Conservation (phyloP, 1,140 invertebrate genomes). For the Zeugodacus cucurbitae region DNA sequence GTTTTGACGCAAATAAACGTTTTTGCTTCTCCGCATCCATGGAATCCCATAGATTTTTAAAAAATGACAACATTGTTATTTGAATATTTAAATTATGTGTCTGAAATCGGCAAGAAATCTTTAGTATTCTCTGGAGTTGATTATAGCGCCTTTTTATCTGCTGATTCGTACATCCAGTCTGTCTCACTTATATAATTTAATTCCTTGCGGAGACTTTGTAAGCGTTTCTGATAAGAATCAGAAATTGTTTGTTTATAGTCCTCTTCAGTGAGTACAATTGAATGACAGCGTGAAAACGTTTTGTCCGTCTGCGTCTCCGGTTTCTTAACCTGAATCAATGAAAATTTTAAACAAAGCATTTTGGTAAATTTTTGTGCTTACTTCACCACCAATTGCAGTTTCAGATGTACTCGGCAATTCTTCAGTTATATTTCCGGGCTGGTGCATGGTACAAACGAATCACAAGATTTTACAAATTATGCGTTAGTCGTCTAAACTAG, state of each 20-base stretch:
- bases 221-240: conserved; percentile 72
- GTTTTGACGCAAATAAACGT: conserved; percentile 53
- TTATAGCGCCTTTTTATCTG: conserved; percentile 54
- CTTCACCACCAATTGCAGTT: conserved; percentile 22
- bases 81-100: not conserved
- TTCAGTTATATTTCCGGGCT: conserved; percentile 38
- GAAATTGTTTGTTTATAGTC: conserved; percentile 51
- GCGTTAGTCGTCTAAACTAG: not conserved
- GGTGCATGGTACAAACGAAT: not conserved
- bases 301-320: conserved; percentile 50
- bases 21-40: conserved; percentile 46
- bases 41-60: conserved; percentile 45
- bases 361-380: not conserved
- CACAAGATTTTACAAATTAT: not conserved
- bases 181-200: conserved; percentile 75
- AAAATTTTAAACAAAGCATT: not conserved
- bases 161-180: conserved; percentile 75
- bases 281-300: conserved; percentile 48
- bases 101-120: not conserved
- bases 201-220: conserved; percentile 74
- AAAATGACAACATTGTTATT: conserved; percentile 42
- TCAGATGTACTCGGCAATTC: conserved; percentile 42
- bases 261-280: conserved; percentile 47
- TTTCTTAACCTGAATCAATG: conserved; percentile 53
- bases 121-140: not conserved